A percentile compares a stretch with the other conserved stretches of the same genome.
Conservation (phyloP, 2,113 vertebrate genomes). For the Sminthopsis crassicaudata region DNA sequence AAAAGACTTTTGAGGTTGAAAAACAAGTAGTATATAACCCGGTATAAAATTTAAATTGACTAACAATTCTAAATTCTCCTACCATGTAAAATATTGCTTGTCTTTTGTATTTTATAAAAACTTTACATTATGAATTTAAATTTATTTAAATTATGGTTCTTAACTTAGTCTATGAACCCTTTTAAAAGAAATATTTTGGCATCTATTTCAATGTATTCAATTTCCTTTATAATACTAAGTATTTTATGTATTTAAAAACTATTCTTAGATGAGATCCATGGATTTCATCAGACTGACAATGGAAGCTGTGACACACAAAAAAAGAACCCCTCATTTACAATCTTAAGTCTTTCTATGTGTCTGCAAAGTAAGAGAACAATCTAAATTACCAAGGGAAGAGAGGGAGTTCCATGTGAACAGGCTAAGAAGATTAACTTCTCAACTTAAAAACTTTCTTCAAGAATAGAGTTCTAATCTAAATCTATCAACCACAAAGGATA, state of each 20-base stretch:
- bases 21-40: conserved; percentile 12
- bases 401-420: background rate
- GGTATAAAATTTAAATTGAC: conserved; percentile 25
- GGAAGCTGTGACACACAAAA: background rate
- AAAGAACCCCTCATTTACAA: background rate
- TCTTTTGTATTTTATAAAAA: background rate
- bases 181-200: background rate
- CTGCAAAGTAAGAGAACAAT: background rate
- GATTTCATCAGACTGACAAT: background rate
- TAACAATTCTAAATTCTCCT: background rate
- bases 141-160: background rate
- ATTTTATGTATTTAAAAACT: background rate
- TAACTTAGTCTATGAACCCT: background rate
- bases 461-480: background rate
- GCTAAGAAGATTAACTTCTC: background rate
- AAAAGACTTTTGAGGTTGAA: conserved; percentile 40
- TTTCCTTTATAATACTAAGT: background rate
- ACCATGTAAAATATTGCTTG: background rate
- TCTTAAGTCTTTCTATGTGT: background rate
- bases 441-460: background rate
- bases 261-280: background rate
- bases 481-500: background rate
- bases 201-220: background rate
- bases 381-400: background rate
- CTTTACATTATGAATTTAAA: background rate